Evolutionary conservation across 2,113 vertebrate genomes (phyloP).

Genomic region (Kobus ellipsiprymnus): DNA sequence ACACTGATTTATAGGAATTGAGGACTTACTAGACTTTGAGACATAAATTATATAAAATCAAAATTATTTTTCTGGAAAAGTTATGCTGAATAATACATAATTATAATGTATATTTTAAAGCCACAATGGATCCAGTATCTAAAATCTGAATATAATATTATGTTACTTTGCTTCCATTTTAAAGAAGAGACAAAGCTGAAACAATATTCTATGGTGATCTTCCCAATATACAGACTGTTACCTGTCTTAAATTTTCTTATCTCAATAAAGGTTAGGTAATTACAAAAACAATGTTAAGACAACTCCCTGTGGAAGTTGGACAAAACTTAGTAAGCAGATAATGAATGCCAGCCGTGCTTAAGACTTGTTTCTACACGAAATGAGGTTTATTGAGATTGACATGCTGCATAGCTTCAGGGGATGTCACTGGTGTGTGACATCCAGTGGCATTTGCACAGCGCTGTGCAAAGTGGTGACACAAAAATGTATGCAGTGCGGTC

Average conservation of each 20-base stretch:
- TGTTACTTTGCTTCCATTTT: not conserved
- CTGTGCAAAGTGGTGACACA: not conserved
- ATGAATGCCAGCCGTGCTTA: not conserved
- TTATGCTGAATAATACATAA: not conserved
- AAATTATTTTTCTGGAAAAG: not conserved
- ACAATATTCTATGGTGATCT: not conserved
- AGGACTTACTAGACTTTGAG: not conserved
- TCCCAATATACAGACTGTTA: not conserved
- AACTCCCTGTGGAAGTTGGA: not conserved
- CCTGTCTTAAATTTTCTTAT: not conserved
- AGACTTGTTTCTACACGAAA: not conserved
- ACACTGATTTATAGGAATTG: not conserved
- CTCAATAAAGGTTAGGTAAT: not conserved
- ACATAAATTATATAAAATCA: not conserved
- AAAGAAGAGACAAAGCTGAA: not conserved
- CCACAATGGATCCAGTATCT: not conserved
- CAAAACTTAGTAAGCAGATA: not conserved
- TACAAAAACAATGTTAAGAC: not conserved
- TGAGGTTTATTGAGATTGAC: not conserved
- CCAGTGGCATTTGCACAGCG: not conserved
- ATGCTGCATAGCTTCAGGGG: not conserved
- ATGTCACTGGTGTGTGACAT: not conserved
- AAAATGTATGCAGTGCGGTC: not conserved
- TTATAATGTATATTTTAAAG: not conserved
- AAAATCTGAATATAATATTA: slow-evolving; percentile 23